Conservation (phyloP, 2,888 invertebrate species). For the Harpagoxenus sublaevis region DNA sequence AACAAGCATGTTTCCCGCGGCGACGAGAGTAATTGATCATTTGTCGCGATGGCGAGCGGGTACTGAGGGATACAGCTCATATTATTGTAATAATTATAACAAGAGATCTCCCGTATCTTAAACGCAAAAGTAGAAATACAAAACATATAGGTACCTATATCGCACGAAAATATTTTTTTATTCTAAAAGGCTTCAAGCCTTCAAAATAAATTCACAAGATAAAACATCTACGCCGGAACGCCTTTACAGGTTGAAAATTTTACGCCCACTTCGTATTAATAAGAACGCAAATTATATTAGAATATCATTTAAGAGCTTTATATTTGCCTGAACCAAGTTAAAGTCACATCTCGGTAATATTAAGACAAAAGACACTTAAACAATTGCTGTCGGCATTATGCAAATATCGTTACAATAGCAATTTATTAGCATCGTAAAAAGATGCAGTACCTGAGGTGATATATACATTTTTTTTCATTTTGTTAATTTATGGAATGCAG, state of each 20-base stretch:
- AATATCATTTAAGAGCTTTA: not conserved
- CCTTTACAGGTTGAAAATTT: not conserved
- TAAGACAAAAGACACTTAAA: not conserved
- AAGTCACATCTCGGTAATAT: not conserved
- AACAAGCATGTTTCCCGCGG: conserved; percentile 68
- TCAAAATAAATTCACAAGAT: not conserved
- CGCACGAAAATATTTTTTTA: not conserved
- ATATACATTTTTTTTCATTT: not conserved
- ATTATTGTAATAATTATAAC: conserved; percentile 7
- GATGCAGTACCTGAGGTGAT: not conserved
- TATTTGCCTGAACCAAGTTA: not conserved
- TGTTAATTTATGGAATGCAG: conserved; percentile 79
- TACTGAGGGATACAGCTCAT: not conserved
- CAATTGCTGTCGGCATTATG: conserved; percentile 4
- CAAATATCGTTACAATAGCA: conserved; percentile 15
- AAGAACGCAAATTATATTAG: not conserved
- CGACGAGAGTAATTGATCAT: conserved; percentile 30
- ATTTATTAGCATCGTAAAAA: not conserved
- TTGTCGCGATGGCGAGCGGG: not conserved
- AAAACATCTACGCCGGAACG: not conserved
- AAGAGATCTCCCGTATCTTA: not conserved
- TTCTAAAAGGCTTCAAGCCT: not conserved
- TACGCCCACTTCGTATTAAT: not conserved
- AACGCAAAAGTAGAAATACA: not conserved
- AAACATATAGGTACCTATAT: not conserved